phyloP scores from a whole-genome alignment of 53 echinoderm and acorn worm genomes.

The Henricia sp. region DNA sequence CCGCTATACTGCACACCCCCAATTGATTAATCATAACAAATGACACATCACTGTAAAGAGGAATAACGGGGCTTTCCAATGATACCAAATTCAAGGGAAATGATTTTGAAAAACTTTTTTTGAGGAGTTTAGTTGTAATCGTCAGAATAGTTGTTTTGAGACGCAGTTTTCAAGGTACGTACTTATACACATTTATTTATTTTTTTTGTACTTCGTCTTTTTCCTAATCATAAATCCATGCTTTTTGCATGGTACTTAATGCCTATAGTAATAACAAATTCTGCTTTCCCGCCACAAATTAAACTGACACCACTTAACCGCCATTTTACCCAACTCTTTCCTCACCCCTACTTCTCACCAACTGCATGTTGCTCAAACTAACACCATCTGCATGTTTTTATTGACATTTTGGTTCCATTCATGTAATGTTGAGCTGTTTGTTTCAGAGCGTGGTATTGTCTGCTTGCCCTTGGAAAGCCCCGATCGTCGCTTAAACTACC shows the following conservation, averaged over 20 bases:
- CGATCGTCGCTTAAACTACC: slow-evolving; percentile 41
- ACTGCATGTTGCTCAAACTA: slow-evolving; percentile 21
- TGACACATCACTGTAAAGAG: no score
- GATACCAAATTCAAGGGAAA: no score
- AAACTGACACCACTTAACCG: neutral
- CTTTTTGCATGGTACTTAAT: slow-evolving; percentile 31
- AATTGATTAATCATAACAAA: no score
- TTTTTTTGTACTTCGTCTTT: neutral
- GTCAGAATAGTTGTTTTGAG: no score
- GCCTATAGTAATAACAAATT: no score
- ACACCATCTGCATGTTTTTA: slow-evolving; percentile 10
- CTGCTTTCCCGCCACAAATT: no score
- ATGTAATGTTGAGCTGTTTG: slow-evolving; percentile 30
- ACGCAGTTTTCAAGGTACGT: neutral
- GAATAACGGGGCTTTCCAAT: no score
- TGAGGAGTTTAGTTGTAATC: no score
- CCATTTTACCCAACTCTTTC: neutral
- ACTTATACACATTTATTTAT: neutral
- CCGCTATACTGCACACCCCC: no score
- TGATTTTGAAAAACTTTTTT: no score
- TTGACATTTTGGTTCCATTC: neutral
- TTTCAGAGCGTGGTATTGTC: slow-evolving; percentile 51
- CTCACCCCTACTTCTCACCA: neutral
- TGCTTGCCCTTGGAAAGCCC: slow-evolving; percentile 8
- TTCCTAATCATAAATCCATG: slow-evolving; percentile 31